Evolutionary conservation across 2,113 vertebrate genomes (phyloP).

Genomic region (Boleophthalmus pectinirostris): DNA sequence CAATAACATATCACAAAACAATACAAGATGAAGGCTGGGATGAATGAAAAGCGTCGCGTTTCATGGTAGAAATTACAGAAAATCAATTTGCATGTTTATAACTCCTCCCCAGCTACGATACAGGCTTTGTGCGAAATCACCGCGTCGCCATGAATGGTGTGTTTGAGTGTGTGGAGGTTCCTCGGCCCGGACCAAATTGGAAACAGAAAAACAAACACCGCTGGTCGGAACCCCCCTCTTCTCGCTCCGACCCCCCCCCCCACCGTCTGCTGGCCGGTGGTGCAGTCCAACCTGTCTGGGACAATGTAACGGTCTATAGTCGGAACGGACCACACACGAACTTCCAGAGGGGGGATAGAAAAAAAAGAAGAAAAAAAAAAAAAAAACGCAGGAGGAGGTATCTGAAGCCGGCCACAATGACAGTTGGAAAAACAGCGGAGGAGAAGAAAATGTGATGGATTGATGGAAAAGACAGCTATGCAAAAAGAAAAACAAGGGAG

Average conservation of each 20-base stretch:
- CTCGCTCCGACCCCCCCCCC: neutral
- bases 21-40: slow-evolving; percentile 54
- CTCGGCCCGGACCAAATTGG: slow-evolving; percentile 75
- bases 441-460: slow-evolving; percentile 51
- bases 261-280: slow-evolving; percentile 61
- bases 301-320: slow-evolving; percentile 77
- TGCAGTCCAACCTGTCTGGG: slow-evolving; percentile 73
- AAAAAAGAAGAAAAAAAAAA: neutral
- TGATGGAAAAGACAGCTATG: slow-evolving; percentile 49
- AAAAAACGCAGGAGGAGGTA: slow-evolving; percentile 4
- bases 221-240: slow-evolving; percentile 57
- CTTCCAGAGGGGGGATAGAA: neutral
- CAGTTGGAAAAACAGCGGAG: slow-evolving; percentile 59
- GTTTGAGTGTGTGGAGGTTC: slow-evolving; percentile 77
- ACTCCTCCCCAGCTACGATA: slow-evolving; percentile 2
- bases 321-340: slow-evolving; percentile 71
- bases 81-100: slow-evolving; percentile 29
- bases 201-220: slow-evolving; percentile 80
- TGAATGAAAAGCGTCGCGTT: slow-evolving; percentile 46
- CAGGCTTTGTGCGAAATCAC: slow-evolving; percentile 65
- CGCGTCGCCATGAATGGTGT: slow-evolving; percentile 76
- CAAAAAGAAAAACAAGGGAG: slow-evolving; percentile 9
- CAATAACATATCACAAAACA: slow-evolving; percentile 69
- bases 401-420: slow-evolving; percentile 41
- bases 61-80: slow-evolving; percentile 31